These are phyloP conservation scores for Limenitis camilla DNA, from an alignment of 2,888 invertebrate genomes.

Conservation along the genomic window DNA sequence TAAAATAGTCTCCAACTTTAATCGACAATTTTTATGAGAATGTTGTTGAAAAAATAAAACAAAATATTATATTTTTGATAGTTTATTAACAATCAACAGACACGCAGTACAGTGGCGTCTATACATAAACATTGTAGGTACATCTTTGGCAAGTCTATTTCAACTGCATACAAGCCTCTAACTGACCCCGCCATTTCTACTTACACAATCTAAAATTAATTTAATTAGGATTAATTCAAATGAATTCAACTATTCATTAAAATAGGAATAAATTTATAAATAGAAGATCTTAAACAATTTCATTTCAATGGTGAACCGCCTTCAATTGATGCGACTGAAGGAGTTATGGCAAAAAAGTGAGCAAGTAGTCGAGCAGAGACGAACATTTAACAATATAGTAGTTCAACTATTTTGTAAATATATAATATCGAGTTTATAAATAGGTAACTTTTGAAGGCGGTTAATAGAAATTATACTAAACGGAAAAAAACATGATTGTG, in stretches of 20 bases:
- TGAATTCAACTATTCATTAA: constrained; percentile 4
- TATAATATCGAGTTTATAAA: too few species aligned
- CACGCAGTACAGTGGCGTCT: constrained; percentile 37
- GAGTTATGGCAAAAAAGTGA: background rate
- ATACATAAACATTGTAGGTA: constrained; percentile 38
- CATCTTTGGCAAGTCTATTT: constrained; percentile 43
- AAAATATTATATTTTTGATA: constrained; percentile 42
- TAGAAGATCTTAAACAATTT: constrained; percentile 3
- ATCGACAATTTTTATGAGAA: too few species aligned
- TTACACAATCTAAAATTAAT: constrained; percentile 7
- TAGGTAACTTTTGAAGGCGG: too few species aligned
- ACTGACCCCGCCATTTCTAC: constrained; percentile 14
- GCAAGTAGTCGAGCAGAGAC: background rate
- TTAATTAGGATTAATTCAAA: constrained; percentile 16
- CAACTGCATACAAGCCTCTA: constrained; percentile 22
- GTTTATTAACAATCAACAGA: constrained; percentile 65
- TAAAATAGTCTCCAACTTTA: too few species aligned
- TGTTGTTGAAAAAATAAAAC: constrained; percentile 14
- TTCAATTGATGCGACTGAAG: background rate
- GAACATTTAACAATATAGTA: too few species aligned
- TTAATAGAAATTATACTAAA: background rate
- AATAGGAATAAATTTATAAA: background rate
- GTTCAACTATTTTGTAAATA: too few species aligned
- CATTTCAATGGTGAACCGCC: background rate
- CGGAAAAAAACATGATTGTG: constrained; percentile 4